phyloP scores from a whole-genome alignment of 2,797 vertebrate species.

The Percopsis omiscomaycus region DNA sequence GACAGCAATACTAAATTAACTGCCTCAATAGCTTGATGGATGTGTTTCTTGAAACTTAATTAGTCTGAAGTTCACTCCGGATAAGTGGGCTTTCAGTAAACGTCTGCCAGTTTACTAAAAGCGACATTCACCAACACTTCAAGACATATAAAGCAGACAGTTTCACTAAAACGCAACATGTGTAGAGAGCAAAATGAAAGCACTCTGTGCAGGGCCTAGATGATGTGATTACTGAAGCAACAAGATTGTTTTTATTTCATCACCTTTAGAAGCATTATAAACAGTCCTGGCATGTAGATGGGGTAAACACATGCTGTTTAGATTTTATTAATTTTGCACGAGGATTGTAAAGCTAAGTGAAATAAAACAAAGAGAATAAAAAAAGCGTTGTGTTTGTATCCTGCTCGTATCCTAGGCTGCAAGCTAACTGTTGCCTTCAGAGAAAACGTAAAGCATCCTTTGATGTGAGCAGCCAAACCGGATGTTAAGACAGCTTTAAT shows the following conservation, averaged over 20 bases:
- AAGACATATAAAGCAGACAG: slow-evolving; percentile 53
- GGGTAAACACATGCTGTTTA: neutral
- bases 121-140: slow-evolving; percentile 73
- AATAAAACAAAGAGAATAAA: neutral
- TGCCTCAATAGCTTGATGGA: slow-evolving; percentile 79
- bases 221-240: slow-evolving; percentile 19
- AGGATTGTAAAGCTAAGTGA: neutral
- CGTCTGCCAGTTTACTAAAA: slow-evolving; percentile 72
- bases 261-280: neutral
- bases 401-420: slow-evolving; percentile 51
- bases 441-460: slow-evolving; percentile 77
- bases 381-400: slow-evolving; percentile 4
- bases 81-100: slow-evolving; percentile 81
- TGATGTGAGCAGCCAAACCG: slow-evolving; percentile 75
- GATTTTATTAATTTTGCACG: neutral
- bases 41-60: slow-evolving; percentile 83
- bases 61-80: slow-evolving; percentile 78
- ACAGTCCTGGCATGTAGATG: neutral
- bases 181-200: slow-evolving; percentile 21
- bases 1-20: slow-evolving; percentile 70
- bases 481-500: slow-evolving; percentile 87
- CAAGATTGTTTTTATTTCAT: slow-evolving; percentile 1
- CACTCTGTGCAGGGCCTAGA: slow-evolving; percentile 7
- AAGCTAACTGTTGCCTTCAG: slow-evolving; percentile 69
- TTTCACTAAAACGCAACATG: slow-evolving; percentile 1